Percentiles rank a stretch among this genome's conserved stretches.
Evolutionary conservation across 2,888 invertebrate genomes (phyloP).

Genomic region (Odontomyia ornata): DNA sequence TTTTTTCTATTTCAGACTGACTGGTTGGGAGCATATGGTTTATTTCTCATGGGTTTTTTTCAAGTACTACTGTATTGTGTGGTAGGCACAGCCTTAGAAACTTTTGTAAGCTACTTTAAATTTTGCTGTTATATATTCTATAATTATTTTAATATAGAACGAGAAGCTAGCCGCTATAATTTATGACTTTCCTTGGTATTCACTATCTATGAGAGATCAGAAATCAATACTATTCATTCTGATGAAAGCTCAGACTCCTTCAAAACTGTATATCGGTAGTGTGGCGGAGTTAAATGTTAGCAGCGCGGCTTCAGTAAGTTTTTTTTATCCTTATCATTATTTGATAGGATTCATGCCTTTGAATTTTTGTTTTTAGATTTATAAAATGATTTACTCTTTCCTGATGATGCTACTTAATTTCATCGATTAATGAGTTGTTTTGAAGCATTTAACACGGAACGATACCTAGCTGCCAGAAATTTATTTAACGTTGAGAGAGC

Average conservation of each 20-base stretch:
- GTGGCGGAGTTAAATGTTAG: neutral
- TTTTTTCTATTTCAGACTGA: constrained; percentile 5
- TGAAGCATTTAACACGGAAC: no score
- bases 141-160: neutral
- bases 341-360: neutral
- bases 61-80: neutral
- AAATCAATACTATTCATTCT: neutral
- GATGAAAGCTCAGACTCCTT: neutral
- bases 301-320: neutral
- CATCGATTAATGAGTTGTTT: neutral
- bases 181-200: neutral
- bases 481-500: no score
- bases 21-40: constrained; percentile 7
- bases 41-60: neutral
- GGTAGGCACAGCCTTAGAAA: neutral
- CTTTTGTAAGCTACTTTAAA: neutral
- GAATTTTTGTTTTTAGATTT: neutral
- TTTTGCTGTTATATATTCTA: no score
- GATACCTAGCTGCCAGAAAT: no score
- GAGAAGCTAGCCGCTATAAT: neutral
- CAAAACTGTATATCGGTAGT: neutral
- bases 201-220: neutral
- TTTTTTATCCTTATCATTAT: neutral
- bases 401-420: neutral
- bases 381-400: neutral